Conservation (phyloP, 1,140 invertebrate genomes). For the Trichogramma pretiosum region DNA sequence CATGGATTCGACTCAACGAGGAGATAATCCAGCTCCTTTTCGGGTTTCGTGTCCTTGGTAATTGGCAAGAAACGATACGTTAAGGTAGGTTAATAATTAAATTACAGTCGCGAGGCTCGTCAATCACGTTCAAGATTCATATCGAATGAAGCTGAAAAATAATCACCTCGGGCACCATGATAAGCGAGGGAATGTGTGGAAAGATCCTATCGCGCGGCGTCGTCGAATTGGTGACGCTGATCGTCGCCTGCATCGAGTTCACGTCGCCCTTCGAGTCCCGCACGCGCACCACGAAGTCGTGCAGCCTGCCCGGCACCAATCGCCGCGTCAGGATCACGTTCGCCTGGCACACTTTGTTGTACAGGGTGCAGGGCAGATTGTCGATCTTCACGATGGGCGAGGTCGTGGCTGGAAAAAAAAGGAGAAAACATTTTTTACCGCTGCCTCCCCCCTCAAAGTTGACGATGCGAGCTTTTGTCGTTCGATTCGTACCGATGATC, state of each 20-base stretch:
- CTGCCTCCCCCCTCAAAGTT: not conserved
- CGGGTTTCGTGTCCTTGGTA: conserved; percentile 72
- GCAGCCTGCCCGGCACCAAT: conserved; percentile 65
- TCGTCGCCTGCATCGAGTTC: conserved; percentile 67
- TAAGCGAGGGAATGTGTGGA: conserved; percentile 70
- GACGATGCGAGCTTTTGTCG: not conserved
- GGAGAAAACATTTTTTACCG: conserved; percentile 7
- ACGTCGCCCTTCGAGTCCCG: conserved; percentile 68
- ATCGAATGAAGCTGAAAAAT: not conserved
- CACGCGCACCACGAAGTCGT: conserved; percentile 72
- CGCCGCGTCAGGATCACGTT: conserved; percentile 68
- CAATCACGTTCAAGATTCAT: no score
- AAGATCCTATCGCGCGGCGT: conserved; percentile 71
- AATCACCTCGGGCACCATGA: conserved; percentile 70
- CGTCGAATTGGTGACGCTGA: conserved; percentile 72
- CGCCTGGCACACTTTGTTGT: conserved; percentile 75
- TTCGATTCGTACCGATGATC: conserved; percentile 52
- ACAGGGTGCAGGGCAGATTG: conserved; percentile 68
- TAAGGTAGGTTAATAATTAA: no score
- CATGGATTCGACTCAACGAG: conserved; percentile 68
- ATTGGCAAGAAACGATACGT: no score
- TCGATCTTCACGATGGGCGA: conserved; percentile 64
- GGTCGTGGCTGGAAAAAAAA: conserved; percentile 47
- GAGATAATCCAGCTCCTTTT: conserved; percentile 71
- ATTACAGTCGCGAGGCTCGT: not conserved